Evolutionary conservation across 2,888 invertebrate species (phyloP).

Genomic region (Cryptus armator): DNA sequence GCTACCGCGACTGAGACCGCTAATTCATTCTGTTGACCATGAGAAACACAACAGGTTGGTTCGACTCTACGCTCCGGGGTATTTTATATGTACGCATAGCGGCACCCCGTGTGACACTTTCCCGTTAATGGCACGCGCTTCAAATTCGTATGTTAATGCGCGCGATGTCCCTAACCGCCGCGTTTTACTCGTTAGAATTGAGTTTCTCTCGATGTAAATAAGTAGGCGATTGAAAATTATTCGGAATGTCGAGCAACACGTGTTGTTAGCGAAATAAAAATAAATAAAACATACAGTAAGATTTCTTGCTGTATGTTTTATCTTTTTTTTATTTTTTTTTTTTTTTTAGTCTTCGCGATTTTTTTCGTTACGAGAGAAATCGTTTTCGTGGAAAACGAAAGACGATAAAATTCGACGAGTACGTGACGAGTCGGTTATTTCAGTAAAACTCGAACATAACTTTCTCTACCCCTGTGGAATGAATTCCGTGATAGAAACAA

Average conservation of each 20-base stretch:
- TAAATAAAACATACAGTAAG: too few relatives aligned
- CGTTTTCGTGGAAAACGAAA: slow-evolving; percentile 22
- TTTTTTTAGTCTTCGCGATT: neutral
- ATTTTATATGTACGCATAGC: slow-evolving; percentile 14
- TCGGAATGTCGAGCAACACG: neutral
- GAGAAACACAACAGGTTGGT: slow-evolving; percentile 30
- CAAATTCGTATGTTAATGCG: slow-evolving; percentile 66
- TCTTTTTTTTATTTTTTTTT: neutral
- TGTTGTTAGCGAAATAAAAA: too few relatives aligned
- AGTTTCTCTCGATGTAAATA: slow-evolving; percentile 65
- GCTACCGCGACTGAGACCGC: slow-evolving; percentile 24
- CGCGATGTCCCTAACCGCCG: neutral
- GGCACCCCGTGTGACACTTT: slow-evolving; percentile 59
- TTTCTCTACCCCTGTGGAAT: slow-evolving; percentile 1
- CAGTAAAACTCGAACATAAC: neutral
- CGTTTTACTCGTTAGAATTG: slow-evolving; percentile 22
- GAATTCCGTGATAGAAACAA: neutral
- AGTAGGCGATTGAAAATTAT: slow-evolving; percentile 55
- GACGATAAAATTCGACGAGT: slow-evolving; percentile 9
- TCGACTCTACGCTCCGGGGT: neutral
- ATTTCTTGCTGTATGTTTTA: too few relatives aligned
- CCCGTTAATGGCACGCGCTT: slow-evolving; percentile 48
- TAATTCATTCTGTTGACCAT: slow-evolving; percentile 70
- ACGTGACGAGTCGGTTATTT: neutral
- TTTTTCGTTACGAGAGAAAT: neutral